These are phyloP conservation scores for Drosophila funebris DNA, from an alignment of 1,140 invertebrate genomes.

Conservation along the genomic window DNA sequence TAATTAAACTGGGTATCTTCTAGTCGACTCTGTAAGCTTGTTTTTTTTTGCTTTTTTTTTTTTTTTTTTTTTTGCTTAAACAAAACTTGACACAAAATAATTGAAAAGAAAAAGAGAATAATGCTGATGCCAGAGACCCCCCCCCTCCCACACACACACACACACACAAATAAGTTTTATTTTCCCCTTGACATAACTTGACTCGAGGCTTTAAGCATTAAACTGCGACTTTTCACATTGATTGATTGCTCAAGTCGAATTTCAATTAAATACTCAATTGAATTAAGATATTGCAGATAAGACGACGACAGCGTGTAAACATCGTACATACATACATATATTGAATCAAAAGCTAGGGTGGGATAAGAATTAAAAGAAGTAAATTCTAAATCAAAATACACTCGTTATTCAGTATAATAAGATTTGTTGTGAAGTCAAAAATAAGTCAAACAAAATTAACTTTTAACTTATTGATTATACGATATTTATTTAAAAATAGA, in stretches of 20 bases:
- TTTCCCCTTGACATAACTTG: conserved; percentile 14
- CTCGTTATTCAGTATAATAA: background rate
- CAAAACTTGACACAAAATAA: conserved; percentile 2
- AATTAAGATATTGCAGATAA: conserved; percentile 6
- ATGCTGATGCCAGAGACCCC: background rate
- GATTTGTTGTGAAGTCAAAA: no score
- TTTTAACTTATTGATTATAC: no score
- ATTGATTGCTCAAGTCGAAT: conserved; percentile 13
- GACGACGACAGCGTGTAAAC: conserved; percentile 10
- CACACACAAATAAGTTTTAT: conserved; percentile 1
- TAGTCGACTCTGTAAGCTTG: background rate
- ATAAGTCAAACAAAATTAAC: no score
- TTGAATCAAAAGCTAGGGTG: background rate
- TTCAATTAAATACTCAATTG: conserved; percentile 2
- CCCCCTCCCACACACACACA: no score
- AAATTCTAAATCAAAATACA: background rate
- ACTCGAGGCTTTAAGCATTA: background rate
- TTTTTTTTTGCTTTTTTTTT: background rate
- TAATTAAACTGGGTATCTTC: background rate
- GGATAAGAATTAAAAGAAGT: no score
- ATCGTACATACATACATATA: background rate
- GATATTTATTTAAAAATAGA: no score
- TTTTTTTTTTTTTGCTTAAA: background rate
- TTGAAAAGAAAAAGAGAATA: background rate
- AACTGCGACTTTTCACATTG: background rate